phyloP scores from a whole-genome alignment of 2,797 vertebrate genomes.

The Clarias platycephalus region DNA sequence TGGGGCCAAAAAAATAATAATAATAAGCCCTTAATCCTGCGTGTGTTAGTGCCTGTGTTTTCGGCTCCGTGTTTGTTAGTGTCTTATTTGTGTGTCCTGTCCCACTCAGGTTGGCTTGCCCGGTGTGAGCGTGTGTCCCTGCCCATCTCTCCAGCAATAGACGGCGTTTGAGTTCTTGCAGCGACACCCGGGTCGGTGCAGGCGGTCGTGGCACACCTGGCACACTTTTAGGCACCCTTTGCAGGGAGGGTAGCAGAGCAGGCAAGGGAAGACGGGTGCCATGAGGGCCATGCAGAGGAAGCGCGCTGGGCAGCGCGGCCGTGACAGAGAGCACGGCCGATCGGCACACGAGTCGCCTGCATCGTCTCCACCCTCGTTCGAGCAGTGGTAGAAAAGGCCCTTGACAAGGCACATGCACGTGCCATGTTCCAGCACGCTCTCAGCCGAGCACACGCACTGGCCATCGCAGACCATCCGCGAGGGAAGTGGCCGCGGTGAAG shows the following conservation, averaged over 20 bases:
- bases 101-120: conserved; percentile 88
- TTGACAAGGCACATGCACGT: conserved; percentile 98
- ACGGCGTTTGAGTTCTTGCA: conserved; percentile 98
- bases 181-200: conserved; percentile 89
- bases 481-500: conserved; percentile 85
- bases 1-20: background rate
- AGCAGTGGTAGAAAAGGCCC: conserved; percentile 97
- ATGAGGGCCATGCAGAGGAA: conserved; percentile 95
- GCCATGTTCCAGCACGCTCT: conserved; percentile 91
- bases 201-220: conserved; percentile 86
- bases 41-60: conserved; percentile 31
- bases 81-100: background rate
- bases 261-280: conserved; percentile 88
- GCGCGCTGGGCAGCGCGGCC: conserved; percentile 90
- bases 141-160: conserved; percentile 81
- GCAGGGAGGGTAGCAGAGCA: conserved; percentile 94
- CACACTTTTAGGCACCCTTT: conserved; percentile 89
- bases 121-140: conserved; percentile 58
- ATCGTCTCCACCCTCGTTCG: conserved; percentile 89
- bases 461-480: conserved; percentile 88
- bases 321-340: conserved; percentile 92
- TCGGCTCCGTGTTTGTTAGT: conserved; percentile 27
- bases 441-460: conserved; percentile 91
- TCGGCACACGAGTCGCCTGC: conserved; percentile 92
- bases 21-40: conserved; percentile 6